A percentile compares a stretch with the other conserved stretches of the same genome.
These are phyloP conservation scores for Camelus dromedarius DNA, from an alignment of 2,113 vertebrate species.

Conservation along the genomic window DNA sequence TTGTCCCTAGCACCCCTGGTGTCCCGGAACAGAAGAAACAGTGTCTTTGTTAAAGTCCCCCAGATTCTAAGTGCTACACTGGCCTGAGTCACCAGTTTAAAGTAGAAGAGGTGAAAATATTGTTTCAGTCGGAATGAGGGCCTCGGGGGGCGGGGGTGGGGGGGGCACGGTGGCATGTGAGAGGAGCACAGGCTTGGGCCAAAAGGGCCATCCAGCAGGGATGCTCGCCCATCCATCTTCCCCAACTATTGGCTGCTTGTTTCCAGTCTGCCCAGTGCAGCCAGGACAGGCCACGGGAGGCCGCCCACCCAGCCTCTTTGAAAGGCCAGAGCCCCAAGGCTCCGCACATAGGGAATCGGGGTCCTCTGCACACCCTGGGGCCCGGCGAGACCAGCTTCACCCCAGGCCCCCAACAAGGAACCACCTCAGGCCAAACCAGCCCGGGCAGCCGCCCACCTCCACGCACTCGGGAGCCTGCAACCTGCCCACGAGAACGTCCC, in stretches of 20 bases:
- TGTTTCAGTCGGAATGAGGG: background rate
- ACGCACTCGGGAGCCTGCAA: background rate
- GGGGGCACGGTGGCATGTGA: background rate
- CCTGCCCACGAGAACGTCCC: background rate
- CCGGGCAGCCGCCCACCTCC: background rate
- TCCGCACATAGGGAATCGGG: background rate
- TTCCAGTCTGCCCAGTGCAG: background rate
- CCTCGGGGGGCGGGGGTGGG: background rate
- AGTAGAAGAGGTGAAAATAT: background rate
- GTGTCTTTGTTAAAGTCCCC: background rate
- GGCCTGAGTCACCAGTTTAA: background rate
- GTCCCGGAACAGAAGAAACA: background rate
- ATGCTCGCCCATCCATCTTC: no score
- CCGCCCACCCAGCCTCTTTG: background rate
- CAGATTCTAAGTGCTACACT: background rate
- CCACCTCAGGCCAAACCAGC: background rate
- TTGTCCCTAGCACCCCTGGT: fast-evolving
- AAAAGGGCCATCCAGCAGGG: no score
- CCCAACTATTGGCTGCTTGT: background rate
- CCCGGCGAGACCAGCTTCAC: background rate
- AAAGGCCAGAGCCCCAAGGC: background rate
- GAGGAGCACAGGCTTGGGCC: background rate
- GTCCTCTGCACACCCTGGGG: no score
- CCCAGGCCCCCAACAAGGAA: no score
- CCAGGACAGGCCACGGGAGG: background rate